phyloP scores from a whole-genome alignment of 2,888 invertebrate species.

The Philopedon plagiatum region DNA sequence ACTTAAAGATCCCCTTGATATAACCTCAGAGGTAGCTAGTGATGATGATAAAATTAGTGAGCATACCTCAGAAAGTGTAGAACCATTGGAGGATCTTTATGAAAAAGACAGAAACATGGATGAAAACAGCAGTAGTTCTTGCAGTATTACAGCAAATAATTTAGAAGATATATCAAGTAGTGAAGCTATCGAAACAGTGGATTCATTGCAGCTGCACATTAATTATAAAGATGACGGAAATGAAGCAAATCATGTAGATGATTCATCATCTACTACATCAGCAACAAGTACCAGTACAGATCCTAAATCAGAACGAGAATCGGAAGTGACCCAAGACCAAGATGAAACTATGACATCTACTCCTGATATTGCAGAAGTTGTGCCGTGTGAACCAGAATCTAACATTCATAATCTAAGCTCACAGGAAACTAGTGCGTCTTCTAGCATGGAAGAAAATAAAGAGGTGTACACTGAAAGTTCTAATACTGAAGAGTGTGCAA shows the following conservation, averaged over 20 bases:
- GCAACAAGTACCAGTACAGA: conserved; percentile 56
- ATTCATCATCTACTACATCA: conserved; percentile 57
- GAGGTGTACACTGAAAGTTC: conserved; percentile 18
- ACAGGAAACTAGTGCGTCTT: conserved; percentile 40
- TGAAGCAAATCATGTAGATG: conserved; percentile 54
- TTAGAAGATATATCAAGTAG: conserved; percentile 57
- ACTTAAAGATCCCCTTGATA: conserved; percentile 52
- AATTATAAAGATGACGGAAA: conserved; percentile 52
- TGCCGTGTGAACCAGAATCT: conserved; percentile 53
- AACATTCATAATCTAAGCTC: conserved; percentile 41
- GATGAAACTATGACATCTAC: conserved; percentile 56
- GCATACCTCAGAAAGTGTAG: conserved; percentile 53
- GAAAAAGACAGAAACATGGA: conserved; percentile 53
- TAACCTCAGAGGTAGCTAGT: conserved; percentile 53
- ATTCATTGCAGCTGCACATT: conserved; percentile 58
- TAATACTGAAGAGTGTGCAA: conserved; percentile 10
- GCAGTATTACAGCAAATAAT: conserved; percentile 54
- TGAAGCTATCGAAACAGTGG: conserved; percentile 59
- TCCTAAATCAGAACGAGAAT: conserved; percentile 52
- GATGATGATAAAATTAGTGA: conserved; percentile 58
- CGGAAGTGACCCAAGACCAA: conserved; percentile 50
- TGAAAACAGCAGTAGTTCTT: conserved; percentile 57
- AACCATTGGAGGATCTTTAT: conserved; percentile 53
- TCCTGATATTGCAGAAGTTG: conserved; percentile 54
- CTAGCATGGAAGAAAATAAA: conserved; percentile 36